Evolutionary conservation across 2,888 invertebrate genomes (phyloP), one percentile per base, ranked within the genome.

Genomic region (Tetragonula carbonaria): DNA sequence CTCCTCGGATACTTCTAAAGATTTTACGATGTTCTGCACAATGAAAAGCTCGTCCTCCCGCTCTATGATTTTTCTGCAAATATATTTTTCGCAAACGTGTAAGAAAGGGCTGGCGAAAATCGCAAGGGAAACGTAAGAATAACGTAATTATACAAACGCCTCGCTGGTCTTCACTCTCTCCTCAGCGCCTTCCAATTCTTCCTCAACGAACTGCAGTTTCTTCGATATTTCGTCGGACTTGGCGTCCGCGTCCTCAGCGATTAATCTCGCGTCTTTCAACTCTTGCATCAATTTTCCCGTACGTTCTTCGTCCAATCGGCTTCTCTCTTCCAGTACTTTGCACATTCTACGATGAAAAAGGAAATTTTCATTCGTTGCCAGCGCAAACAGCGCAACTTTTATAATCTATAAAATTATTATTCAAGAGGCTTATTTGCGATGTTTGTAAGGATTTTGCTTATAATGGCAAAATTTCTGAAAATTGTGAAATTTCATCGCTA

Each of bases 221-320:
- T 96, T 96, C 87, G 96, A 96, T 93, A 96, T 96, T 95, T 97
- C 97, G 92, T 97, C 97, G 90, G 96, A 97, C 95, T 97, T 97
- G 87, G 96, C 94, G 92, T 97, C 97, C 73, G 96, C 96, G 93
- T 97, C 97, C 92, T 97, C 97, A 81, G 97, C 97, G 90, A 96
- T 96, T 91, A 96, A 95, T 94, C 96, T 96, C 86, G 96, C 96
- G 91, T 97, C 96, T 92, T 96, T 96, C 88, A 97, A 95, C 92
- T 97, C 96, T 78, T 95, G 95, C 93, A 96, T 96, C 90, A 97
- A 95, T 87, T 96, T 95, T 90, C 96, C 95, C 93, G 96, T 96
- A 86, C 96, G 95, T 91, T 97, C 96, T 91, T 96, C 96, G 94
- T 97, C 97, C 93, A 96, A 95, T 92, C 96, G 95, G 92, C 95